phyloP scores from a whole-genome alignment of 1,140 invertebrate genomes.

The Psix sp. region DNA sequence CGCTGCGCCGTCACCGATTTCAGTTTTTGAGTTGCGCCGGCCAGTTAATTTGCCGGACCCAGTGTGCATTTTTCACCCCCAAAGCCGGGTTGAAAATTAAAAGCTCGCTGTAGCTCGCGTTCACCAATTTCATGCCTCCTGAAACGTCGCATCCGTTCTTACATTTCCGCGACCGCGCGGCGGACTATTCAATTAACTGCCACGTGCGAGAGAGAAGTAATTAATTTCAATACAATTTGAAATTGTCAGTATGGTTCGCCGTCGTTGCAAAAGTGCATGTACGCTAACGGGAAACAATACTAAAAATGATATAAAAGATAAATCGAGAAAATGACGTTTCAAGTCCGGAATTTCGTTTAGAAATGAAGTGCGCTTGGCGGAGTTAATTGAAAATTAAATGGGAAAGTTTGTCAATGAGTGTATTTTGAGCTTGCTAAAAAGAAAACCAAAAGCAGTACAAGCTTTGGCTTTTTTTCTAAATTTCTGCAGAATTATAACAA shows the following conservation, averaged over 20 bases:
- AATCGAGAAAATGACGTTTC: too few relatives aligned
- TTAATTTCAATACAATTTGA: constrained; percentile 59
- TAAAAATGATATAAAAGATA: too few relatives aligned
- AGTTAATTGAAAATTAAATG: too few relatives aligned
- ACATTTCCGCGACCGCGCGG: constrained; percentile 48
- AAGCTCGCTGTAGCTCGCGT: constrained; percentile 41
- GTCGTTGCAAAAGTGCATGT: too few relatives aligned
- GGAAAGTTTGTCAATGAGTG: too few relatives aligned
- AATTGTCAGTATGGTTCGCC: constrained; percentile 46
- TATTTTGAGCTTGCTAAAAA: too few relatives aligned
- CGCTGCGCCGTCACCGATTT: constrained; percentile 45
- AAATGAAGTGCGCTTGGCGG: too few relatives aligned
- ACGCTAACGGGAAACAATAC: too few relatives aligned
- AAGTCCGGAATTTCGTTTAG: too few relatives aligned
- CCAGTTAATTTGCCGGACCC: constrained; percentile 55
- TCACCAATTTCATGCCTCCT: constrained; percentile 61
- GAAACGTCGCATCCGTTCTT: constrained; percentile 60
- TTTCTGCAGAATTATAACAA: too few relatives aligned
- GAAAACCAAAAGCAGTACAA: too few relatives aligned
- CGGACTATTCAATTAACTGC: constrained; percentile 54
- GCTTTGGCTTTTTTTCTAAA: too few relatives aligned
- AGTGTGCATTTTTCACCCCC: constrained; percentile 37
- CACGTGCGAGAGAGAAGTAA: constrained; percentile 39
- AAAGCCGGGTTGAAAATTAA: constrained; percentile 48
- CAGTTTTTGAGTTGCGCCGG: constrained; percentile 55